Evolutionary conservation across 2,888 invertebrate species (phyloP).

Genomic region (Schizotus pectinicornis): DNA sequence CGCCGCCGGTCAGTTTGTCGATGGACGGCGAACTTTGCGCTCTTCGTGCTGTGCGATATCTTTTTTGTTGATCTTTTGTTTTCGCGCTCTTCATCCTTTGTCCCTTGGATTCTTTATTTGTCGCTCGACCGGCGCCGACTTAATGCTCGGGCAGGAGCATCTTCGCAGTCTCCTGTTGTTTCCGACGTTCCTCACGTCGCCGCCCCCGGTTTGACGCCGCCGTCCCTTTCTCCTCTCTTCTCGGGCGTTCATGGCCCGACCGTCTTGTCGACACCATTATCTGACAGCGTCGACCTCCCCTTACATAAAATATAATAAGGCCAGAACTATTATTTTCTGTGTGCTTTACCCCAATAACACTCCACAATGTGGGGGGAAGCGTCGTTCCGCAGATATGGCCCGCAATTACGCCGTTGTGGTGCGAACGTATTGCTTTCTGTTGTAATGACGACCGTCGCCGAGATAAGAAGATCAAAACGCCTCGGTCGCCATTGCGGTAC

Average conservation of each 20-base stretch:
- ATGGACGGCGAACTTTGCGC: no score
- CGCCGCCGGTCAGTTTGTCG: no score
- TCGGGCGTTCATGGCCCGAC: slow-evolving; percentile 13
- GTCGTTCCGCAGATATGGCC: slow-evolving; percentile 37
- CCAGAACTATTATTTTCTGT: slow-evolving; percentile 50
- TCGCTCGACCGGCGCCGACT: no score
- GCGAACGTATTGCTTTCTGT: slow-evolving; percentile 34
- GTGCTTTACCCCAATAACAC: slow-evolving; percentile 44
- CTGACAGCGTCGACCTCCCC: slow-evolving; percentile 37
- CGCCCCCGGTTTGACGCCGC: neutral
- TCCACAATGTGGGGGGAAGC: slow-evolving; percentile 31
- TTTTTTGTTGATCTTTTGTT: no score
- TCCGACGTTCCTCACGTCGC: no score
- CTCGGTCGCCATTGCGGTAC: neutral
- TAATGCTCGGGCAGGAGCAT: no score
- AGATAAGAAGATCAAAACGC: slow-evolving; percentile 17
- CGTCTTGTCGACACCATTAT: slow-evolving; percentile 45
- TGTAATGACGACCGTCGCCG: slow-evolving; percentile 21
- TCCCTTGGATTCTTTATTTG: no score
- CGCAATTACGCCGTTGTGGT: slow-evolving; percentile 38
- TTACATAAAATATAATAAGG: slow-evolving; percentile 51
- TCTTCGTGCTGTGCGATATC: no score
- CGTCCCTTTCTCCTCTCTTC: neutral
- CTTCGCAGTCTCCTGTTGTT: no score
- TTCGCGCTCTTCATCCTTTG: no score